Percentiles rank a stretch among this genome's conserved stretches.
phyloP scores from a whole-genome alignment of 2,797 vertebrate species.

The Lithobates pipiens region DNA sequence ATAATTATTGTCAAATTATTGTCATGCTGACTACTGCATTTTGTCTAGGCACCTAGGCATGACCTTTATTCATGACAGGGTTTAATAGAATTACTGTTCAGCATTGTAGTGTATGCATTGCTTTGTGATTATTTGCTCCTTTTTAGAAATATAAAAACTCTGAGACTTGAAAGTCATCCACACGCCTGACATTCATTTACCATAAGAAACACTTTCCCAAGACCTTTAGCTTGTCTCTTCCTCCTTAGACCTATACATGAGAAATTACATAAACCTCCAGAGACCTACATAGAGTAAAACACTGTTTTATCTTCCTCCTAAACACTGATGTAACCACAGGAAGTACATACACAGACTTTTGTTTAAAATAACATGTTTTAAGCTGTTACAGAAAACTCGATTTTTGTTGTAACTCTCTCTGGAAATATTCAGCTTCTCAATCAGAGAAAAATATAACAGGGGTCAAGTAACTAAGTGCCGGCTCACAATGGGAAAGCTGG shows the following conservation, averaged over 20 bases:
- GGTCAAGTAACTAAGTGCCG: neutral
- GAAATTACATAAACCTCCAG: neutral
- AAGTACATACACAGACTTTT: neutral
- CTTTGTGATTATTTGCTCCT: neutral
- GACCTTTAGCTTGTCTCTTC: slow-evolving; percentile 7
- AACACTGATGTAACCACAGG: neutral
- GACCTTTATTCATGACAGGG: too few relatives aligned
- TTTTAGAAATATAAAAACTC: neutral
- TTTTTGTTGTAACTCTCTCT: neutral
- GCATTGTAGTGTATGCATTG: neutral
- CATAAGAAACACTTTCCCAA: slow-evolving; percentile 3
- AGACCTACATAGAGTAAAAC: neutral
- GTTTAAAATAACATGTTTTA: neutral
- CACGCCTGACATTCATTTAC: neutral
- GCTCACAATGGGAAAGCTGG: neutral
- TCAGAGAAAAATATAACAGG: neutral
- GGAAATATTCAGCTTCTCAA: neutral
- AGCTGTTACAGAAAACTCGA: neutral
- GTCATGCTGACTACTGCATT: too few relatives aligned
- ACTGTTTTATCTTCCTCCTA: neutral
- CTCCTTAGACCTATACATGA: neutral
- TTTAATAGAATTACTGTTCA: too few relatives aligned
- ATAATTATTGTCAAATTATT: too few relatives aligned
- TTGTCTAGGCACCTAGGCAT: too few relatives aligned
- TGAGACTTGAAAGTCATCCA: neutral